Conservation (phyloP, 2,113 vertebrate species). For the Pelecanus crispus region DNA sequence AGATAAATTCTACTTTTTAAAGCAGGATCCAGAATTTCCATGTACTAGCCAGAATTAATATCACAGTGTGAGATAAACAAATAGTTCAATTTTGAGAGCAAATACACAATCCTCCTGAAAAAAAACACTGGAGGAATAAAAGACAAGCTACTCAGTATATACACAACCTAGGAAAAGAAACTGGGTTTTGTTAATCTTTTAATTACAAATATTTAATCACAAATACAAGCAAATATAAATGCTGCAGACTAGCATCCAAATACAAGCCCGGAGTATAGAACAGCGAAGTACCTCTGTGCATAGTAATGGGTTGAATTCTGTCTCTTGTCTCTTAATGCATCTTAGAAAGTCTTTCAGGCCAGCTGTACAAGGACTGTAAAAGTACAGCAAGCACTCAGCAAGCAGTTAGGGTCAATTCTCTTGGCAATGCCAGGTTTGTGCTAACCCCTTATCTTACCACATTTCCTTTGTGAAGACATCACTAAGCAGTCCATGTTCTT, state of each 20-base stretch:
- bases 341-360: not conserved
- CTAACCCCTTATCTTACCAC: not conserved
- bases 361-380: not conserved
- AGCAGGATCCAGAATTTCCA: not conserved
- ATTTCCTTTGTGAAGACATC: not conserved
- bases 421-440: not conserved
- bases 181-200: not conserved
- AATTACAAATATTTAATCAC: not conserved
- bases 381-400: not conserved
- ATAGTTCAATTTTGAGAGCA: not conserved
- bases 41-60: not conserved
- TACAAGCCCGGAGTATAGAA: not conserved
- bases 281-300: not conserved
- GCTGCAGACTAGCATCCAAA: not conserved
- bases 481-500: not conserved
- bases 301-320: not conserved
- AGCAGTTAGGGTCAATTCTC: not conserved
- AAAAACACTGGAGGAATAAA: not conserved
- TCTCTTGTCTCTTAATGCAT: not conserved
- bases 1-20: not conserved
- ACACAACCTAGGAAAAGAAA: not conserved
- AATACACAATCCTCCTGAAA: not conserved
- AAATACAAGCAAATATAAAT: not conserved
- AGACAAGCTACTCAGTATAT: not conserved
- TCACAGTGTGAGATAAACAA: not conserved